Evolutionary conservation across 2,797 vertebrate genomes (phyloP).

Genomic region (Echeneis naucrates): DNA sequence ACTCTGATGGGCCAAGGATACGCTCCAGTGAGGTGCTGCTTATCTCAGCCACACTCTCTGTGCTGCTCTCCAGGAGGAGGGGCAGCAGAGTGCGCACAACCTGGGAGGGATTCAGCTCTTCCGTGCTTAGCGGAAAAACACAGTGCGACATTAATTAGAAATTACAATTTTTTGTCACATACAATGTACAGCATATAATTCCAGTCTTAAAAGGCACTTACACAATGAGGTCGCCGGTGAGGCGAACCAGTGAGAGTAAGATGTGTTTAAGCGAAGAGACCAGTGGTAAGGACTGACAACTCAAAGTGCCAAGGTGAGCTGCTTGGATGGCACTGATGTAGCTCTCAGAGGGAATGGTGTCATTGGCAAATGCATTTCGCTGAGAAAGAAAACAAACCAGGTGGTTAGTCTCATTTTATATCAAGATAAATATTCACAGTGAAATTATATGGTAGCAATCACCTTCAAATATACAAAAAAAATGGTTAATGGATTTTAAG

Average conservation of each 20-base stretch:
- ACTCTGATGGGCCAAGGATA: constrained; percentile 95
- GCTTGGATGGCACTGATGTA: constrained; percentile 99
- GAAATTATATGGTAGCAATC: too few relatives aligned
- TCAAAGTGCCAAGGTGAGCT: constrained; percentile 94
- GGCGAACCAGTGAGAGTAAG: constrained; percentile 94
- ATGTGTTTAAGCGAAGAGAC: constrained; percentile 96
- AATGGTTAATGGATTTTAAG: background rate
- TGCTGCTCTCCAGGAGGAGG: constrained; percentile 95
- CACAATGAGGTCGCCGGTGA: constrained; percentile 97
- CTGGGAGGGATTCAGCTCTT: constrained; percentile 93
- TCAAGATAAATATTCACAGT: background rate
- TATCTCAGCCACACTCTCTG: constrained; percentile 96
- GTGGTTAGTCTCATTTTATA: background rate
- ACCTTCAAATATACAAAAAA: too few relatives aligned
- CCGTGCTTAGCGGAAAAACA: constrained; percentile 84
- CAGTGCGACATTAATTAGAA: background rate
- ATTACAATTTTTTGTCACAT: background rate
- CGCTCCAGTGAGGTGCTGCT: constrained; percentile 95
- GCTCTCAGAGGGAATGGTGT: constrained; percentile 97
- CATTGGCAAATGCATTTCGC: constrained; percentile 98
- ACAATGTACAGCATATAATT: background rate
- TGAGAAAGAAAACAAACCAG: constrained; percentile 60
- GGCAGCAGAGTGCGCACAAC: constrained; percentile 92
- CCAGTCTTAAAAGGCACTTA: constrained; percentile 81
- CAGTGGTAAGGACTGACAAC: constrained; percentile 93